Evolutionary conservation across 2,797 vertebrate genomes (phyloP).

Genomic region (Labeo calbasu): DNA sequence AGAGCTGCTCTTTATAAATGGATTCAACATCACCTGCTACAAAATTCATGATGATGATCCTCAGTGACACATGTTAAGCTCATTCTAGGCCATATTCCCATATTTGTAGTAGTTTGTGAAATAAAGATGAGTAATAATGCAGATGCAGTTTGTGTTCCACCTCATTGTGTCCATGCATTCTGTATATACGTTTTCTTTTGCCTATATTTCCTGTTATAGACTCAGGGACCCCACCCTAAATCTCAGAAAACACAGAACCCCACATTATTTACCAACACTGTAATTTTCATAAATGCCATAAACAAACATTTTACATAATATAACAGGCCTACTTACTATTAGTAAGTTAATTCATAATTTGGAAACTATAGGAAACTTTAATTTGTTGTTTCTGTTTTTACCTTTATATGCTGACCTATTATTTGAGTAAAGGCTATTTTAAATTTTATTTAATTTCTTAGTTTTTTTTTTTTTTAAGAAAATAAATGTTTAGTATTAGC

Average conservation of each 20-base stretch:
- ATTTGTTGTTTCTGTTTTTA: not conserved
- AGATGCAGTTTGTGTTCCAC: not conserved
- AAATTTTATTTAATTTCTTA: not conserved
- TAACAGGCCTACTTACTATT: not conserved
- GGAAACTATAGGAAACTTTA: not conserved
- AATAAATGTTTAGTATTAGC: not conserved
- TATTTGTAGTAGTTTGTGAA: not conserved
- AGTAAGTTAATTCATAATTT: not conserved
- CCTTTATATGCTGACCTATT: not conserved
- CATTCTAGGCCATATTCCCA: not conserved
- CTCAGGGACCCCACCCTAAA: not conserved
- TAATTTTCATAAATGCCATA: not conserved
- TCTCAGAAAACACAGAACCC: not conserved
- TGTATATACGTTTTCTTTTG: not conserved
- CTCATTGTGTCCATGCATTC: not conserved
- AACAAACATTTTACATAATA: not conserved
- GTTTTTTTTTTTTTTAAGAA: not conserved
- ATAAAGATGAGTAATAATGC: not conserved
- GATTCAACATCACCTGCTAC: conserved; percentile 6
- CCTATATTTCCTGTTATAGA: not conserved
- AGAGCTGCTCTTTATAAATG: not conserved
- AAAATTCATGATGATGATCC: not conserved
- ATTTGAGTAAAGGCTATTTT: not conserved
- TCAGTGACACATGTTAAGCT: not conserved
- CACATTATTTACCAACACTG: not conserved